These are phyloP conservation scores for Sarcophaga caerulescens DNA, from an alignment of 2,888 invertebrate species.

Conservation along the genomic window DNA sequence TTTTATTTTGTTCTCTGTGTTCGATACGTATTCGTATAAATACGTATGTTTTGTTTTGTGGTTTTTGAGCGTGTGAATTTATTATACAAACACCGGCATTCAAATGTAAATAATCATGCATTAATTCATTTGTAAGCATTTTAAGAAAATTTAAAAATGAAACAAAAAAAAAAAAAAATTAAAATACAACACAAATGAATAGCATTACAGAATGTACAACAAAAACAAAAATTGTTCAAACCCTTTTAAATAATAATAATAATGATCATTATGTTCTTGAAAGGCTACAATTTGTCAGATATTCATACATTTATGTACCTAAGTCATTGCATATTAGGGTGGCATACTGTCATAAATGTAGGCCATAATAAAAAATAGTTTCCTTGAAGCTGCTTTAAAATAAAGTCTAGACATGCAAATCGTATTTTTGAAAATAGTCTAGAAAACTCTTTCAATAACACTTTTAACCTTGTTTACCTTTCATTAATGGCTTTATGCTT, in stretches of 20 bases:
- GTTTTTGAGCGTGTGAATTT: slow-evolving; percentile 55
- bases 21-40: not conserved
- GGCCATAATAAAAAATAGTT: not conserved
- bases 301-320: not conserved
- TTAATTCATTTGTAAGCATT: not conserved
- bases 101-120: not conserved
- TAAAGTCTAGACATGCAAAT: no score
- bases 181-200: not conserved
- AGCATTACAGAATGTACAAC: no score
- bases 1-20: slow-evolving; percentile 6
- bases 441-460: no score
- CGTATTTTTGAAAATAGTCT: no score
- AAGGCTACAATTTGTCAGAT: not conserved
- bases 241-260: not conserved
- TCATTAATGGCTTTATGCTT: no score
- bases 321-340: not conserved
- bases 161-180: not conserved
- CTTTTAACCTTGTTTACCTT: no score
- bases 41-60: not conserved
- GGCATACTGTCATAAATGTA: not conserved
- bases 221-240: no score
- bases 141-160: not conserved
- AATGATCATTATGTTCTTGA: not conserved
- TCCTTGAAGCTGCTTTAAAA: not conserved
- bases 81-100: slow-evolving; percentile 18